These are phyloP conservation scores for Eumaeus atala DNA, from an alignment of 1,140 invertebrate genomes.

Conservation along the genomic window DNA sequence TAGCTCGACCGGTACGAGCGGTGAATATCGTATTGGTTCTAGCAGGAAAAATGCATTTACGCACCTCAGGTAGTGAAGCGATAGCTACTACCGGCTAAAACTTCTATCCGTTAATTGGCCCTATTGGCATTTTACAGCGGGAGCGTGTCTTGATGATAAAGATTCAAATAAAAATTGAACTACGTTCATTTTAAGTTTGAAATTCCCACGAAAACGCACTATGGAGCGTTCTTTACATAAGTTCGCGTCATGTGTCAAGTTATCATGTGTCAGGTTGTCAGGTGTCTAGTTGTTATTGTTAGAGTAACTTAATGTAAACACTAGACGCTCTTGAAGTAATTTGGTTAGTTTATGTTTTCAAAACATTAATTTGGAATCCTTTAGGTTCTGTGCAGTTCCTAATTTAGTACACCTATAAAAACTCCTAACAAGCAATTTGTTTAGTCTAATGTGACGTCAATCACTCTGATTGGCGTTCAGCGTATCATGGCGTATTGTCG, in stretches of 20 bases:
- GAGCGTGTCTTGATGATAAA: no score
- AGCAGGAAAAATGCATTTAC: no score
- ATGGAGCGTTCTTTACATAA: no score
- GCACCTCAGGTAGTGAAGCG: no score
- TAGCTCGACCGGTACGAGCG: no score
- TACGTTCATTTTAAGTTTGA: conserved; percentile 1
- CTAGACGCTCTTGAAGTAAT: conserved; percentile 4
- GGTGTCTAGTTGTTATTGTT: not conserved
- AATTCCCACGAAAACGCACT: conserved; percentile 4
- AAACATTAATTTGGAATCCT: conserved; percentile 24
- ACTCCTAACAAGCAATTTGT: conserved; percentile 22
- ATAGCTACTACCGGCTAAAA: no score
- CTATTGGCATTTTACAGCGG: no score
- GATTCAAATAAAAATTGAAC: conserved; percentile 9
- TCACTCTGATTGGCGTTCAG: conserved; percentile 3
- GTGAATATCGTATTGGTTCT: no score
- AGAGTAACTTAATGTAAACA: conserved; percentile 4
- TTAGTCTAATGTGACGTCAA: conserved; percentile 3
- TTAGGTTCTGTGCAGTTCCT: conserved; percentile 25
- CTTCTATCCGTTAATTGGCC: not conserved
- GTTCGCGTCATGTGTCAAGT: no score
- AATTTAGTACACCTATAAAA: conserved; percentile 24
- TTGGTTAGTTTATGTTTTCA: conserved; percentile 1
- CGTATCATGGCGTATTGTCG: not conserved
- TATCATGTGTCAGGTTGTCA: no score